Evolutionary conservation across 2,113 vertebrate genomes (phyloP).

Genomic region (Cyprinodon brontotheroides): DNA sequence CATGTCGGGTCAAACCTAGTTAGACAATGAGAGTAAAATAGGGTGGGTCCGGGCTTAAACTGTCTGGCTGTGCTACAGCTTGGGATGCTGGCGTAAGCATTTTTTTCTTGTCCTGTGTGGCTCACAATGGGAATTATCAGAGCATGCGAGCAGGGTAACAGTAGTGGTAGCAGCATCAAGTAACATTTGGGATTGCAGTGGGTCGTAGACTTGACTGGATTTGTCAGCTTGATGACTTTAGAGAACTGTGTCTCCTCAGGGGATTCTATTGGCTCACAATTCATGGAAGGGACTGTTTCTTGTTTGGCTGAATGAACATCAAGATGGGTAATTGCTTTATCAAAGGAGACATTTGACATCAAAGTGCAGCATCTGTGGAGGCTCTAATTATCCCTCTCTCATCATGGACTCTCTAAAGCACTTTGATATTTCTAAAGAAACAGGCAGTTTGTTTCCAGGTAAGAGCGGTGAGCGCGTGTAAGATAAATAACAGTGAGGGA

Average conservation of each 20-base stretch:
- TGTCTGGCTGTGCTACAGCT: slow-evolving; percentile 58
- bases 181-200: slow-evolving; percentile 40
- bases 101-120: slow-evolving; percentile 53
- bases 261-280: slow-evolving; percentile 34
- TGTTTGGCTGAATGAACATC: slow-evolving; percentile 32
- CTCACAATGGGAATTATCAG: slow-evolving; percentile 61
- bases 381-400: slow-evolving; percentile 29
- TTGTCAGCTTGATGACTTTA: slow-evolving; percentile 61
- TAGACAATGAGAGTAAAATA: slow-evolving; percentile 55
- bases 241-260: slow-evolving; percentile 15
- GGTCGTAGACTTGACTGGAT: slow-evolving; percentile 55
- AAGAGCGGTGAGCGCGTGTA: slow-evolving; percentile 41
- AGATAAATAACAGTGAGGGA: not conserved
- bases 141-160: slow-evolving; percentile 47
- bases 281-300: slow-evolving; percentile 14
- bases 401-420: slow-evolving; percentile 53
- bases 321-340: slow-evolving; percentile 45
- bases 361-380: slow-evolving; percentile 38
- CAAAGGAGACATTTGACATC: slow-evolving; percentile 36
- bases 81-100: slow-evolving; percentile 69
- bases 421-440: slow-evolving; percentile 58
- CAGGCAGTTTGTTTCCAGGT: slow-evolving; percentile 72
- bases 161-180: slow-evolving; percentile 27
- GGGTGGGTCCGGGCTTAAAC: slow-evolving; percentile 61
- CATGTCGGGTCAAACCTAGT: slow-evolving; percentile 38